Percentiles rank a stretch among this genome's conserved stretches.
phyloP scores from a whole-genome alignment of 2,113 vertebrate genomes.

The Erythrolamprus reginae region DNA sequence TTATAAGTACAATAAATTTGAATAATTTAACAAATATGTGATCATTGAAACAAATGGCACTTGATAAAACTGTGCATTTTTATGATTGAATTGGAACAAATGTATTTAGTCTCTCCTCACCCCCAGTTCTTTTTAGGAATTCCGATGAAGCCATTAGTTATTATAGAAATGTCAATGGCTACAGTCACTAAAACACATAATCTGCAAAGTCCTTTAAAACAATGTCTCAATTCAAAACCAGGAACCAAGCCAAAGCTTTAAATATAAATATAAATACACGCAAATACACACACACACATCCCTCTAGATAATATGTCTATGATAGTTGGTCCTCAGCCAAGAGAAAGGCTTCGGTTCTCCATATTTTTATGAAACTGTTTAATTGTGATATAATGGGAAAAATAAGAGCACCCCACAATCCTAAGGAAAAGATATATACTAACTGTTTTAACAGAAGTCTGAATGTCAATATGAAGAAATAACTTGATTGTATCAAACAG shows the following conservation, averaged over 20 bases:
- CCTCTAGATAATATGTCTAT: neutral
- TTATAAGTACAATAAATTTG: too few species aligned
- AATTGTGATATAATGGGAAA: neutral
- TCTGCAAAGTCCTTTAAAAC: neutral
- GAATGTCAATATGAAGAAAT: neutral
- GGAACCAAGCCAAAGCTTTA: slow-evolving; percentile 1
- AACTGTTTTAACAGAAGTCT: neutral
- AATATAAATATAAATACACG: neutral
- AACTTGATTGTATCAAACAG: neutral
- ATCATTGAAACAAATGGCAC: too few species aligned
- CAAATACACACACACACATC: neutral
- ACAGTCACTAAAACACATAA: neutral
- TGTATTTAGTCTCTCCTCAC: too few species aligned
- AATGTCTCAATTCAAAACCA: neutral
- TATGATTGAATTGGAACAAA: too few species aligned
- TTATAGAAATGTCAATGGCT: neutral
- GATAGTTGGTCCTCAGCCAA: slow-evolving; percentile 8
- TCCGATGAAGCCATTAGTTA: too few species aligned
- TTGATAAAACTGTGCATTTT: too few species aligned
- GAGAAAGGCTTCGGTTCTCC: neutral
- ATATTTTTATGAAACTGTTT: neutral
- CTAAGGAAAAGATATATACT: neutral
- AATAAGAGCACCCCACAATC: slow-evolving; percentile 7
- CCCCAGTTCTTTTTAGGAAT: too few species aligned
- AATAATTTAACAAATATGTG: too few species aligned